Evolutionary conservation across 2,113 vertebrate species (phyloP).

Genomic region (Myrmecobius fasciatus): DNA sequence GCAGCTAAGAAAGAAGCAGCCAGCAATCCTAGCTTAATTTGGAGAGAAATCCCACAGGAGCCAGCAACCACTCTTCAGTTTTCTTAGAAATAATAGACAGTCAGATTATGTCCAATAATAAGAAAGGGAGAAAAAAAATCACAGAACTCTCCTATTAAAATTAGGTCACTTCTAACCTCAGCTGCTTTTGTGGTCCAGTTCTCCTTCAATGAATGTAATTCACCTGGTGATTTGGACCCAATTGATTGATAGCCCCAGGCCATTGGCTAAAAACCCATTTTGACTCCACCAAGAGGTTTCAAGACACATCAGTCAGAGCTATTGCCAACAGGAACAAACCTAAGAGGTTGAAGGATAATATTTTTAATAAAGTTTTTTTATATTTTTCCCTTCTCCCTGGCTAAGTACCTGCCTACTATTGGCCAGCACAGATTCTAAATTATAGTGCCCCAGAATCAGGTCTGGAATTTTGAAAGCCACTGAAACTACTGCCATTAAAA

Average conservation of each 20-base stretch:
- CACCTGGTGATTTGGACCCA: background rate
- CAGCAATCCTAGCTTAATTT: slow-evolving; percentile 10
- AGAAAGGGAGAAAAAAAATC: slow-evolving; percentile 22
- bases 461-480: background rate
- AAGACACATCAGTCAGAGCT: background rate
- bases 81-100: slow-evolving; percentile 53
- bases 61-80: background rate
- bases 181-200: background rate
- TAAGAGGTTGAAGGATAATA: slow-evolving; percentile 33
- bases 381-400: background rate
- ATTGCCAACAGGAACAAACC: slow-evolving; percentile 41
- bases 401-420: fast-evolving
- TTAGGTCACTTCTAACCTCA: background rate
- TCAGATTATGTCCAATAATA: slow-evolving; percentile 28
- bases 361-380: slow-evolving; percentile 28
- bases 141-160: slow-evolving; percentile 43
- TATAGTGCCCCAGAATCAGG: background rate
- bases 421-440: background rate
- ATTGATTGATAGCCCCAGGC: background rate
- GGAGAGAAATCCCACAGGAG: slow-evolving; percentile 28
- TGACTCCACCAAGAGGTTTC: slow-evolving; percentile 3
- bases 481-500: background rate
- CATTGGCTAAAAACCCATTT: slow-evolving; percentile 35
- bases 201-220: background rate
- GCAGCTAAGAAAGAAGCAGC: slow-evolving; percentile 5